Evolutionary conservation across 2,797 vertebrate species (phyloP), one percentile per base, ranked within the genome.

Genomic region (Arrhamphus sclerolepis): DNA sequence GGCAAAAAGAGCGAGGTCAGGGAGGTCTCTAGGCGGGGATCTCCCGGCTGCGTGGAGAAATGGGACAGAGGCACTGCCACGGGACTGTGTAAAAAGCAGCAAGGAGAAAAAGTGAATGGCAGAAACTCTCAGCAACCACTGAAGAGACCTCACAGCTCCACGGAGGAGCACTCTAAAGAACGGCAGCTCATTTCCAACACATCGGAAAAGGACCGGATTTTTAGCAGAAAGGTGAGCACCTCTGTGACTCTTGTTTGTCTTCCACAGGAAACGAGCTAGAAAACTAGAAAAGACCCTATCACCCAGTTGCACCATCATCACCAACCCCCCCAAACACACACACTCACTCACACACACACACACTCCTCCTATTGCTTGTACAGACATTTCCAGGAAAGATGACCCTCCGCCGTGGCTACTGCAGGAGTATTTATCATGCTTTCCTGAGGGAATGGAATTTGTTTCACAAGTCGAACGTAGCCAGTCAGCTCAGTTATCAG

Each of bases 221-320:
- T 92, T 51, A 87, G 85, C 63, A 81, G 75, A 13, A 94, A 94
- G 92, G 93, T 94, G 79, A 92, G 91, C 42, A 1, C 16, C 64
- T 34, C 49, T 18, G 21, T 47, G 70, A 71, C 60, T 48, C 28
- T 11, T 51, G 44, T 52, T 40, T 40, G 48, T 53, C 22, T 66
- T 49, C 39, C 50, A 31, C 38, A 42, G 46, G 49, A 65, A 47
- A 50, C 72, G 72, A 75, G 75, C 50, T 5, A 9, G 6, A 75
- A 70, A 81, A 76, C 56, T 44, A 71, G 52, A 61, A 18, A 19
- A 0, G 65, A 67, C 40, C 62, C 54, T 78, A 43, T 87, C 75
- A 82, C 69, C 78, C 20, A 77, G 18, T 77, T 77, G 34, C 21
- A 66, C 57, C n/a, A n/a, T n/a, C n/a, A n/a, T n/a, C n/a, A n/a